Conservation (phyloP, 2,797 vertebrate genomes). For the Cephalopachus bancanus region DNA sequence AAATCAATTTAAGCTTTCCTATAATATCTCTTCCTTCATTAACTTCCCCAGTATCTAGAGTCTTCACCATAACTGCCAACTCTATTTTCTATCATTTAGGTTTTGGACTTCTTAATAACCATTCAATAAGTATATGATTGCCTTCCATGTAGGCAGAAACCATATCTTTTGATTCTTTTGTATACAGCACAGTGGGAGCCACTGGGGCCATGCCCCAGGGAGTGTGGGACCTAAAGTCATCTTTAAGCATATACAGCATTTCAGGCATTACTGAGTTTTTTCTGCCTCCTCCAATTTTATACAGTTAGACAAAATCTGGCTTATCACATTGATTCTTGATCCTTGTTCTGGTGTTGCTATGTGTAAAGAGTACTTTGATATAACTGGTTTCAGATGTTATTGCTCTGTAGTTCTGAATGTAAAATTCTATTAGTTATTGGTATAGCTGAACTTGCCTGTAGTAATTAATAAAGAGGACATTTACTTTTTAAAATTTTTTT, state of each 20-base stretch:
- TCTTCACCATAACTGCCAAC: not conserved
- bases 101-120: conserved; percentile 30
- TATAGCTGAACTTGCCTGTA: not conserved
- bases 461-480: not conserved
- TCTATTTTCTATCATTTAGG: conserved; percentile 26
- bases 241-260: not conserved
- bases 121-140: not conserved
- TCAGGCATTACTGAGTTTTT: not conserved
- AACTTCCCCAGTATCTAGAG: not conserved
- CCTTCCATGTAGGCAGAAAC: not conserved
- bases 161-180: not conserved
- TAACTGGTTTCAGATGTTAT: not conserved
- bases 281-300: not conserved
- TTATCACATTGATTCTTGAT: not conserved
- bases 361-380: not conserved
- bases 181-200: not conserved
- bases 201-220: not conserved
- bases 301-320: not conserved
- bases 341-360: not conserved
- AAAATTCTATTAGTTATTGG: conserved; percentile 29
- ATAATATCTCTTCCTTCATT: not conserved
- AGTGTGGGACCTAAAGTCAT: not conserved
- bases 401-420: not conserved
- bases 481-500: too few species aligned
- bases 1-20: not conserved